Base-by-base conservation (phyloP, 1,140 invertebrate genomes). In the Ceratina calcarata region DNA sequence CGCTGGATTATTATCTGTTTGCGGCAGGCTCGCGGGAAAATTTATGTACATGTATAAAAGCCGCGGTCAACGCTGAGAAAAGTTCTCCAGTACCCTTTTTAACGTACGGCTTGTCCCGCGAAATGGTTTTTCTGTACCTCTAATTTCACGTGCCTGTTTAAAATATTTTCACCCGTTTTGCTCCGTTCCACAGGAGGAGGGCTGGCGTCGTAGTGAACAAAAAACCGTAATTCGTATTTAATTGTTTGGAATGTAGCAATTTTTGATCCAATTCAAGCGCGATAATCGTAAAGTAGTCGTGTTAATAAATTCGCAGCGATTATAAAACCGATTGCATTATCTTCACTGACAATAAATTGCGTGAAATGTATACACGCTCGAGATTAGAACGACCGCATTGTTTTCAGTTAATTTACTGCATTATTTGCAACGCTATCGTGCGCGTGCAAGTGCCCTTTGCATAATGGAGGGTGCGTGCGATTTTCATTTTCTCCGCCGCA, bases 61-160 rank as follows among this genome's bases (percentile, higher is more conserved):
- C 61, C n/a, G 15, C 22, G 69, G 32, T 27, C 77, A 58, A 15
- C 58, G 24, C 6, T 22, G 24, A 22, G 45, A 49, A 73, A 79
- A 79, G 58, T 73, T 65, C 72, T 58, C 53, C 60, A 45, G 37
- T 10, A 7, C 37, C 51, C 45, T 49, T 73, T 68, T 70, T 76
- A 58, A 82, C 64, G 61, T 73, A 68, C 62, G 67, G 57, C 32
- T 72, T 51, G 22, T 16, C 45, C 64, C 20, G 27, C 61, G 57
- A 76, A 84, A 84, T 27, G 10, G 20, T 55, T 60, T 49, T 51
- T n/a, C 66, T 70, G 66, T 32, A 51, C 67, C 53, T 53, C 62
- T 75, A 62, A 73, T 75, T 80, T 69, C 72, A 51, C 77, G 57
- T 60, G 65, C 4, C 37, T 45, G 37, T 10, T 45, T 45, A 45